Evolutionary conservation across 53 echinoderm and acorn worm genomes (phyloP).

Genomic region (Glandiceps talaboti): DNA sequence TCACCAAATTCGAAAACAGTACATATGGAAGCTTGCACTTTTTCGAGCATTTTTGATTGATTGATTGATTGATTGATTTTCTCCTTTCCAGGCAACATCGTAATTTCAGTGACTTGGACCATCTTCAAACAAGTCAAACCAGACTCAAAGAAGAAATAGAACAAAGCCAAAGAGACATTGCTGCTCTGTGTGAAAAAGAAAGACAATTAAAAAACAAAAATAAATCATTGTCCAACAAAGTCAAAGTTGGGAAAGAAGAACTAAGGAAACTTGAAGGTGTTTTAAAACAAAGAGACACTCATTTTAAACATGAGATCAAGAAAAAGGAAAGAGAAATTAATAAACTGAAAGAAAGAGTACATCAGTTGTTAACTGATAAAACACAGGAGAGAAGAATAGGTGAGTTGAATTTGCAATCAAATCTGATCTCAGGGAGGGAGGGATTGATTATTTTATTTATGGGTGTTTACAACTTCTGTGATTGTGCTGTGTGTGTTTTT

Average conservation of each 20-base stretch:
- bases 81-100: conserved; percentile 38
- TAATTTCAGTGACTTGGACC: conserved; percentile 62
- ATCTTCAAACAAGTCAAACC: conserved; percentile 57
- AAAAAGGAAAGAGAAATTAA: conserved; percentile 93
- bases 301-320: conserved; percentile 96
- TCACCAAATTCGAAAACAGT: no score
- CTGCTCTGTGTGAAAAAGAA: conserved; percentile 74
- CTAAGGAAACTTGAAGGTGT: conserved; percentile 81
- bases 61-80: no score
- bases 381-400: conserved; percentile 95
- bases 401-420: conserved; percentile 3
- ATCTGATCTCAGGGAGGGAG: no score
- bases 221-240: conserved; percentile 48
- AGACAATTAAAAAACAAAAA: conserved; percentile 64
- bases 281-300: conserved; percentile 71
- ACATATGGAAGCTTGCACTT: no score
- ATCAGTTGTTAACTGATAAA: conserved; percentile 88
- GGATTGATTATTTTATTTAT: no score
- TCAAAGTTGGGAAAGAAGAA: conserved; percentile 82
- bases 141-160: conserved; percentile 74
- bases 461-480: no score
- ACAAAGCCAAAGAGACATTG: conserved; percentile 71
- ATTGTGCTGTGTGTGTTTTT: no score
- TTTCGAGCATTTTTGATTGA: no score
- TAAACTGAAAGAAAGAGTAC: conserved; percentile 77